phyloP scores from a whole-genome alignment of 2,888 invertebrate species.

The Danaus chrysippus region DNA sequence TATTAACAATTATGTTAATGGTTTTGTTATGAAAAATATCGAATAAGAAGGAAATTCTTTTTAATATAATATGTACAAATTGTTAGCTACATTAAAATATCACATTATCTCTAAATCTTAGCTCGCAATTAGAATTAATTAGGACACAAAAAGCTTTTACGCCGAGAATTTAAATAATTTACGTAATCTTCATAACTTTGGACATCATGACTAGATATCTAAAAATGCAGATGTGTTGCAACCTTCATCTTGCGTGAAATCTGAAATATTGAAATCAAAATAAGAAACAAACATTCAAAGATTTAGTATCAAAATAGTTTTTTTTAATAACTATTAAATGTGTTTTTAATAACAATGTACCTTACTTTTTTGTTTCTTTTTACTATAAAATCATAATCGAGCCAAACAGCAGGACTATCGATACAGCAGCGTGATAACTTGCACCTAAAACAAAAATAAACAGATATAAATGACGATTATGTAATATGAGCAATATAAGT shows the following conservation, averaged over 20 bases:
- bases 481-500: too few species aligned
- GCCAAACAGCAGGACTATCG: conserved; percentile 50
- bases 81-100: conserved; percentile 37
- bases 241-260: conserved; percentile 17
- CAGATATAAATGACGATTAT: too few species aligned
- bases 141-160: conserved; percentile 41
- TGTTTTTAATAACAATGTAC: conserved; percentile 9
- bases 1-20: conserved; percentile 49
- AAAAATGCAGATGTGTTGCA: conserved; percentile 23
- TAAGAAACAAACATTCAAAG: background rate
- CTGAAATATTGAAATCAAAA: conserved; percentile 16
- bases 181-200: conserved; percentile 28
- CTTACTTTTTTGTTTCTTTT: conserved; percentile 34
- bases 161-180: background rate
- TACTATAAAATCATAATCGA: conserved; percentile 45
- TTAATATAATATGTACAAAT: conserved; percentile 49
- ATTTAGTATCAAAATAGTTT: too few species aligned
- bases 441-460: conserved; percentile 49
- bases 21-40: conserved; percentile 56
- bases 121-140: conserved; percentile 9
- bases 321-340: too few species aligned
- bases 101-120: conserved; percentile 3
- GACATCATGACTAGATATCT: conserved; percentile 39
- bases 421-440: conserved; percentile 45
- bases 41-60: conserved; percentile 43